Percentiles rank a stretch among this genome's conserved stretches.
These are phyloP conservation scores for Oncorhynchus mykiss DNA, from an alignment of 2,113 vertebrate species.

Conservation along the genomic window DNA sequence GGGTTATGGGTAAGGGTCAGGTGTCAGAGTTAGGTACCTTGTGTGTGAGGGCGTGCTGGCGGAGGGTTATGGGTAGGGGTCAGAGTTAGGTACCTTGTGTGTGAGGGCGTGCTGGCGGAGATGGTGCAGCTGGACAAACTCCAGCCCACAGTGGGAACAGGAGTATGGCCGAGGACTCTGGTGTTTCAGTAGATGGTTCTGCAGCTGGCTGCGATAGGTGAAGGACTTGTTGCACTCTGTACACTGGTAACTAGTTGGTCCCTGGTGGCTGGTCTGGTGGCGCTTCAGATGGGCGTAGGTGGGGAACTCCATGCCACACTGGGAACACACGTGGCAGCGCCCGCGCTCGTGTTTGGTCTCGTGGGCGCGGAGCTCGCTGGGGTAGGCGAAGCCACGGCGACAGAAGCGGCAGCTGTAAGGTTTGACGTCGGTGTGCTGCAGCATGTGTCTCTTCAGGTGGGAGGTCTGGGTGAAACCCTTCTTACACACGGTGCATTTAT, in stretches of 20 bases:
- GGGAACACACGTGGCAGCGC: conserved; percentile 91
- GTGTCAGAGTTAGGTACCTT: conserved; percentile 58
- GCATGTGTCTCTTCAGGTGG: conserved; percentile 98
- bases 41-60: conserved; percentile 74
- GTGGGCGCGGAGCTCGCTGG: conserved; percentile 94
- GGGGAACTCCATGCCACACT: conserved; percentile 96
- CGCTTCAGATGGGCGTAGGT: conserved; percentile 95
- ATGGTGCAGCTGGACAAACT: conserved; percentile 97
- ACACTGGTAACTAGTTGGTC: conserved; percentile 94
- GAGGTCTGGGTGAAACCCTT: conserved; percentile 98
- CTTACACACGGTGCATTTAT: conserved; percentile 94
- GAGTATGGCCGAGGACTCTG: conserved; percentile 94
- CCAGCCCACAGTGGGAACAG: conserved; percentile 95
- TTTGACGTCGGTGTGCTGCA: conserved; percentile 92
- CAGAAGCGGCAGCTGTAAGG: conserved; percentile 98
- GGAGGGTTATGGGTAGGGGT: not conserved
- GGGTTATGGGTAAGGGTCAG: no score
- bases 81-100: conserved; percentile 76
- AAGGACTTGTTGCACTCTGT: conserved; percentile 94
- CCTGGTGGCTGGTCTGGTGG: conserved; percentile 93
- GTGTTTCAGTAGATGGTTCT: conserved; percentile 96
- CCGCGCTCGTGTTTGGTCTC: conserved; percentile 94
- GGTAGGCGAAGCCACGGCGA: conserved; percentile 92
- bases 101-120: conserved; percentile 96
- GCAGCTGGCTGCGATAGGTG: conserved; percentile 95